Base-by-base conservation (phyloP, 1,140 invertebrate genomes). In the Calliphora vicina region DNA sequence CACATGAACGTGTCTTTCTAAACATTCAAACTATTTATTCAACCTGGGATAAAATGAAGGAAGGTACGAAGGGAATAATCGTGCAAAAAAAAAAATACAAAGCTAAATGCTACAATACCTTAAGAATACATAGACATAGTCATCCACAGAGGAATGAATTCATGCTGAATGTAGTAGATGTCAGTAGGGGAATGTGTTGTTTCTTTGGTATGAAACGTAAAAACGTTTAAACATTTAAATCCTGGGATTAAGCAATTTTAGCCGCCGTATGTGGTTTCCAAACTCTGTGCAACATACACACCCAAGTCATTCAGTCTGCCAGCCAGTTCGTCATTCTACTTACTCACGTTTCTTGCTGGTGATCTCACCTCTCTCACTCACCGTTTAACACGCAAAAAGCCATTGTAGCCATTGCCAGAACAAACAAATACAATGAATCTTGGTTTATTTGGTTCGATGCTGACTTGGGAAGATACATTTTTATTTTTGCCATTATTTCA, bases 171-270 rank as follows among this genome's bases (percentile, higher is more conserved):
- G 35, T 29, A 3, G 2, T 29, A 3, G 17, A 15, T 13, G 12
- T 57, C 3, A 57, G 50, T 57, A 57, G 4, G 20, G 17, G 61
- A 23, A 67, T 67, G 61, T 23, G 0, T 10, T 17, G 13, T 6
- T 12, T 61, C 13, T 61, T 12, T 61, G 5, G 17, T 61, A n/a
- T 6, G 23, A 20, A 50, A 6, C 42, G 61, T 67, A 23, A 67
- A 67, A 67, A 67, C 61, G 61, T 67, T 67, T 67, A 67, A 67
- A 67, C 6, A 23, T 67, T 20, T 67, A 67, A 67, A 67, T 67
- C 76, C 13, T 20, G 29, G 84, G 84, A 84, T 84, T 84, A 84
- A 81, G 83, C 43, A 57, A 84, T 78, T 83, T 84, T 82, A 84
- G 84, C 73, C 61, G 23, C 67, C 71, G 43, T 74, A 81, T 84